A percentile compares a stretch with the other conserved stretches of the same genome.
Conservation (phyloP, 2,888 invertebrate genomes). For the Iselma pallidipennis region DNA sequence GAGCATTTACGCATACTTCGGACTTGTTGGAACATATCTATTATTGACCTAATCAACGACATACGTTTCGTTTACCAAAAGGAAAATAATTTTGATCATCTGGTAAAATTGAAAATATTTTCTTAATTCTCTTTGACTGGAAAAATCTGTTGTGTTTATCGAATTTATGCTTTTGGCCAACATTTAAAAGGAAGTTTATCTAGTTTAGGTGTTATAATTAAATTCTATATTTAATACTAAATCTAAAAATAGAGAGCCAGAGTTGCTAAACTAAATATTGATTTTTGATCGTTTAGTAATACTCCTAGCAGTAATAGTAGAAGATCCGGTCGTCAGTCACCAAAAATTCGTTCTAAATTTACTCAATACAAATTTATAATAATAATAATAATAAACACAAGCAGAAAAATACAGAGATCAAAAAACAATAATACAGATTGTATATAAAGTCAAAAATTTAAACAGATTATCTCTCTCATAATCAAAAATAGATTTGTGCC, state of each 20-base stretch:
- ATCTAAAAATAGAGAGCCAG: neutral
- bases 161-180: too few relatives aligned
- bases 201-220: too few relatives aligned
- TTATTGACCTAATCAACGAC: too few relatives aligned
- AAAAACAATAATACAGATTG: neutral
- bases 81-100: too few relatives aligned
- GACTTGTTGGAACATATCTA: too few relatives aligned
- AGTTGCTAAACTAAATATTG: neutral
- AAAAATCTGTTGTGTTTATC: too few relatives aligned
- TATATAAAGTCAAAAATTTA: neutral
- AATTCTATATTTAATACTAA: neutral
- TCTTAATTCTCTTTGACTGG: too few relatives aligned
- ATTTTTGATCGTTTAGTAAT: too few relatives aligned
- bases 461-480: neutral
- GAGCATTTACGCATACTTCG: too few relatives aligned
- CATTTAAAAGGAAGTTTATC: too few relatives aligned
- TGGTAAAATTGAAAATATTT: too few relatives aligned
- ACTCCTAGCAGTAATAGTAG: neutral
- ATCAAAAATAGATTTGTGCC: slow-evolving; percentile 2
- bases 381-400: neutral
- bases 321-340: neutral
- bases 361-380: neutral
- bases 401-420: neutral
- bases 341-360: neutral
- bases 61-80: too few relatives aligned